A percentile compares a stretch with the other conserved stretches of the same genome.
Conservation (phyloP, 1,140 invertebrate genomes). For the Atta colombica region DNA sequence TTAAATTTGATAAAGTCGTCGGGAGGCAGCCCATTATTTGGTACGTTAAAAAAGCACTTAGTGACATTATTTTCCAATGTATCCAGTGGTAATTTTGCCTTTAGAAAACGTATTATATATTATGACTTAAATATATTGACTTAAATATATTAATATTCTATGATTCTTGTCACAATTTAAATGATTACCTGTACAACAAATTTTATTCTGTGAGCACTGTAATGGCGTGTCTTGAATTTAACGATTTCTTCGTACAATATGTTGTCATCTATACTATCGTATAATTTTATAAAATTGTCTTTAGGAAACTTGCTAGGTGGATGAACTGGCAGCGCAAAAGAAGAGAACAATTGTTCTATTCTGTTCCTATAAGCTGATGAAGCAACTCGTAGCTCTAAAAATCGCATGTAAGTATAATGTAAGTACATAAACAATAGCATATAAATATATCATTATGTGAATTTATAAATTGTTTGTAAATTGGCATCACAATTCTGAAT, state of each 20-base stretch:
- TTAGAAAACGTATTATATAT: slow-evolving; percentile 29
- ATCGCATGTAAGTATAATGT: background rate
- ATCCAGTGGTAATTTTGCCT: slow-evolving; percentile 93
- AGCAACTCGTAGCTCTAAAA: slow-evolving; percentile 91
- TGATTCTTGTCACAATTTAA: background rate
- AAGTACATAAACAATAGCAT: background rate
- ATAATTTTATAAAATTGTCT: slow-evolving; percentile 92
- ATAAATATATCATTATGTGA: too few species aligned
- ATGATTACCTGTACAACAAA: slow-evolving; percentile 90
- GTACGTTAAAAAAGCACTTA: slow-evolving; percentile 89
- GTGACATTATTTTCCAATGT: slow-evolving; percentile 90
- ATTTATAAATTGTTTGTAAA: too few species aligned
- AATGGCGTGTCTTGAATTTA: slow-evolving; percentile 93
- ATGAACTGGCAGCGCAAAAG: slow-evolving; percentile 89
- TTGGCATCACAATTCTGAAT: background rate
- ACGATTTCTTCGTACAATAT: slow-evolving; percentile 90
- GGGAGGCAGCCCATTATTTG: slow-evolving; percentile 88
- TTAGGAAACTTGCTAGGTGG: slow-evolving; percentile 94
- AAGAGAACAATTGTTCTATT: slow-evolving; percentile 91
- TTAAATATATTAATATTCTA: background rate
- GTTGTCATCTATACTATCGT: slow-evolving; percentile 89
- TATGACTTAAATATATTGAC: background rate
- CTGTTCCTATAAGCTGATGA: slow-evolving; percentile 89
- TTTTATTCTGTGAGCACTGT: slow-evolving; percentile 96
- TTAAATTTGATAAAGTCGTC: slow-evolving; percentile 88